Evolutionary conservation across 2,888 invertebrate genomes (phyloP), one percentile per base, ranked within the genome.

Genomic region (Dryocosmus kuriphilus): DNA sequence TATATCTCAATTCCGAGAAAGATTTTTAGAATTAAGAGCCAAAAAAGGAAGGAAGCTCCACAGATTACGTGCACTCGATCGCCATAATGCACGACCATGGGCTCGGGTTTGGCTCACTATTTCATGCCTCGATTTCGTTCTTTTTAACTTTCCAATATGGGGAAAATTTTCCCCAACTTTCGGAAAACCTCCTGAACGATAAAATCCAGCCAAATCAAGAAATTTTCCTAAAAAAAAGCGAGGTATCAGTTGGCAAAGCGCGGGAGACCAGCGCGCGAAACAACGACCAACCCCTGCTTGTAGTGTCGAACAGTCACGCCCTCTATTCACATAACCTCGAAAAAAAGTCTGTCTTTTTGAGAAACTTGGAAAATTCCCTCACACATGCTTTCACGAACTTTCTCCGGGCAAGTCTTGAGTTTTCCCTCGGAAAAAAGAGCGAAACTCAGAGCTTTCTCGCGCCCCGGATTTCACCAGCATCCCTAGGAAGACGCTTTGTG

Each of bases 311-410:
- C 51, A 79, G 86, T 87, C 83, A 89, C 90, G 90, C 90, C 90
- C 90, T 90, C 90, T 90, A 88, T 89, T 89, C 82, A 87, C 89
- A 90, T 90, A 90, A 90, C 90, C 90, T 90, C 88, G 74, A 38
- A 77, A 73, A 67, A 67, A 71, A 71, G 51, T 19, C n/a, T 14
- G 30, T 51, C 19, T 46, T 46, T 71, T 71, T 71, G 22, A 51
- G 51, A 71, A 71, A 51, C 46, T 16, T 19, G 9, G 30, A 51
- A 71, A 71, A 71, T 51, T n/a, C 19, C 19, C 1, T 51, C n/a
- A 19, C 46, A 30, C 11, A 51, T 16, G 46, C 46, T 19, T 71
- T 71, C 71, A 30, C 30, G 30, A 30, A 19, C 71, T 16, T 19
- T 71, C n/a, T 4, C 19, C 30, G n/a, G 0, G n/a, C 27, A 27